These are phyloP conservation scores for Catharus minimus DNA, from an alignment of 2,113 vertebrate genomes.

Conservation along the genomic window DNA sequence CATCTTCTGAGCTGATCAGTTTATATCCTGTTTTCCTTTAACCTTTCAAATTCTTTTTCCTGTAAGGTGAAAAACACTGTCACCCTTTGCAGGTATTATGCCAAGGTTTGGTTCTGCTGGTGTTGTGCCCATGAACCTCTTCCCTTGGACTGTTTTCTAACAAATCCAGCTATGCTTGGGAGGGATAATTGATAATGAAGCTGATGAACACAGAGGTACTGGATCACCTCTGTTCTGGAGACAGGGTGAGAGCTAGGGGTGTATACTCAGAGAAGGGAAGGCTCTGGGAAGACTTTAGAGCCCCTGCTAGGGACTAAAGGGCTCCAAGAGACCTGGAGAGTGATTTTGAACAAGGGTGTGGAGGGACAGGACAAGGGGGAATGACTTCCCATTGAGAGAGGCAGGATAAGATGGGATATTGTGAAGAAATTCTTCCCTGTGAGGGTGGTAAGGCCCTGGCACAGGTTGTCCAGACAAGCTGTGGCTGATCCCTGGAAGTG, in stretches of 20 bases:
- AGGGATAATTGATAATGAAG: conserved; percentile 39
- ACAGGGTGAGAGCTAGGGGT: background rate
- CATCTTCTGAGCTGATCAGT: background rate
- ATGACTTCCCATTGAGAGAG: background rate
- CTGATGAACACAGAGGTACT: background rate
- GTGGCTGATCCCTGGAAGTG: background rate
- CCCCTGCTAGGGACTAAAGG: background rate
- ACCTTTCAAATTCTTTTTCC: background rate
- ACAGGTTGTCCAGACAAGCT: background rate
- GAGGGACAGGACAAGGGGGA: background rate
- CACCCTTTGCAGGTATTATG: background rate
- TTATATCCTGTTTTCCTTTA: background rate
- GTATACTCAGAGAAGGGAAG: background rate
- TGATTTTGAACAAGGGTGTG: background rate
- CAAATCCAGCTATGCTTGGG: conserved; percentile 41
- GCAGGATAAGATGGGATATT: background rate
- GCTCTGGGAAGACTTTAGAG: background rate
- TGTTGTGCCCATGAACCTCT: background rate
- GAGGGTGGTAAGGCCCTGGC: background rate
- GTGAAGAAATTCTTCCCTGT: background rate
- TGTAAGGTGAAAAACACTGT: background rate
- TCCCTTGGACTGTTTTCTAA: conserved; percentile 1
- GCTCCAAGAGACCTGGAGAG: background rate
- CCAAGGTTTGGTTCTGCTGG: background rate
- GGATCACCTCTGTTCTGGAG: background rate